These are phyloP conservation scores for Drosophila barbarae DNA, from an alignment of 2,888 invertebrate species.

Conservation along the genomic window DNA sequence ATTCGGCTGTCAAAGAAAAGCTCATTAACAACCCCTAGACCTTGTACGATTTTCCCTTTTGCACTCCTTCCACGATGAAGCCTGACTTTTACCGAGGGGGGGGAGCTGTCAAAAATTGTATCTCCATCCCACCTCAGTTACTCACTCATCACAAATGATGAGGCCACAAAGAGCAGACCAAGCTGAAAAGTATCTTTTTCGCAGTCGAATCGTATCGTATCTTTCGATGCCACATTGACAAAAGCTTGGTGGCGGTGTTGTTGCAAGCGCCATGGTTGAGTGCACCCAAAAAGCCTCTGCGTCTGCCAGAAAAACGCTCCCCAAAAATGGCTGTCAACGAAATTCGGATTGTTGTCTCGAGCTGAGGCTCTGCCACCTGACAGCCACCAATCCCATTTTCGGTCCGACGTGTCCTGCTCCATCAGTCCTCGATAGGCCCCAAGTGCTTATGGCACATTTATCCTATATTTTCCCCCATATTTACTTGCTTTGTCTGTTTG, in stretches of 20 bases:
- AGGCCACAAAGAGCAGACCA: conserved; percentile 53
- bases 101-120: conserved; percentile 52
- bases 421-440: conserved; percentile 42
- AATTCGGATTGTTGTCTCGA: conserved; percentile 19
- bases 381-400: conserved; percentile 15
- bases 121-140: not conserved
- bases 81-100: conserved; percentile 3
- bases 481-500: conserved; percentile 35
- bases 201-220: conserved; percentile 18
- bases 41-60: conserved; percentile 9
- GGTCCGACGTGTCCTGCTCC: conserved; percentile 15
- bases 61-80: conserved; percentile 11
- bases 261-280: conserved; percentile 42
- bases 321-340: conserved; percentile 38
- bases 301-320: conserved; percentile 12
- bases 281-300: conserved; percentile 38
- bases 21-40: conserved; percentile 53
- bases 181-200: conserved; percentile 59
- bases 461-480: conserved; percentile 9
- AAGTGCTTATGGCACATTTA: conserved; percentile 52
- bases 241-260: conserved; percentile 33
- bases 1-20: conserved; percentile 36
- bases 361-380: conserved; percentile 25
- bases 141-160: conserved; percentile 23
- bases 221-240: conserved; percentile 39